Conservation (phyloP, 1,140 invertebrate genomes). For the Nymphalis io region DNA sequence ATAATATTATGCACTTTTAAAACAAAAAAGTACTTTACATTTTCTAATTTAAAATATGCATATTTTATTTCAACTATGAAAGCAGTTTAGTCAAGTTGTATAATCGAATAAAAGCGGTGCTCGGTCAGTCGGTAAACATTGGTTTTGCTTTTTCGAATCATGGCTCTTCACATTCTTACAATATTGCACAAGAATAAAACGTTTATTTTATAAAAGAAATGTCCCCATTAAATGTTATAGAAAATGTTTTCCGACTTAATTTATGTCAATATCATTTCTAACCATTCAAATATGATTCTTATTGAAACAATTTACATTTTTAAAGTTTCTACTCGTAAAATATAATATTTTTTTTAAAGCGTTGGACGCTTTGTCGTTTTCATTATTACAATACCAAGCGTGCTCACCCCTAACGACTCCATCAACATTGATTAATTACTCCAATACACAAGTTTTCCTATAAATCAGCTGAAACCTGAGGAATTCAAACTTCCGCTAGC, state of each 20-base stretch:
- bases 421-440: conserved; percentile 31
- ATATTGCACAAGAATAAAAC: neutral
- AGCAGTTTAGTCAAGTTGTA: neutral
- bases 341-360: neutral
- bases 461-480: conserved; percentile 30
- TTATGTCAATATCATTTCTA: too few species aligned
- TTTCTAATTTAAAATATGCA: neutral
- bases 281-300: too few species aligned
- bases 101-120: neutral
- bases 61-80: neutral
- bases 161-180: neutral
- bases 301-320: too few species aligned
- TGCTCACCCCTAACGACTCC: conserved; percentile 11
- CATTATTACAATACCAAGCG: neutral
- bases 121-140: conserved; percentile 6
- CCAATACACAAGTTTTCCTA: conserved; percentile 29
- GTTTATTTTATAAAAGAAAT: neutral
- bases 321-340: too few species aligned
- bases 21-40: too few species aligned
- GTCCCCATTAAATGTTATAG: neutral
- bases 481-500: conserved; percentile 28
- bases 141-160: neutral
- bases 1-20: too few species aligned
- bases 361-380: neutral
- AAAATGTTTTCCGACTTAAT: neutral